These are phyloP conservation scores for Limonius californicus DNA, from an alignment of 1,140 invertebrate genomes.

Conservation along the genomic window DNA sequence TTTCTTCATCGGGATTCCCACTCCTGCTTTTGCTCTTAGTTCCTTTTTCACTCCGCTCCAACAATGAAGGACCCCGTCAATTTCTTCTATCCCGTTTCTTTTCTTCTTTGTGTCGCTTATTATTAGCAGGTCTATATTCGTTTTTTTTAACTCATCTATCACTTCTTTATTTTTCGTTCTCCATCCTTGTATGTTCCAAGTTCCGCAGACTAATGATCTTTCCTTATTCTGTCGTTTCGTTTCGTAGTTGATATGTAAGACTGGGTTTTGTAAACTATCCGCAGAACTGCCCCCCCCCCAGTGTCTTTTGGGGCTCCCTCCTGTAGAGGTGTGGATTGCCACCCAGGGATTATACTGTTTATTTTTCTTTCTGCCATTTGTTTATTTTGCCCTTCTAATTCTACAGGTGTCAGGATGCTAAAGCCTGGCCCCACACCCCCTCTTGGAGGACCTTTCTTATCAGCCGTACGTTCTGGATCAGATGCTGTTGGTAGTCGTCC, in stretches of 20 bases:
- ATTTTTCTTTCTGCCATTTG: not conserved
- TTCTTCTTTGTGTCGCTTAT: not conserved
- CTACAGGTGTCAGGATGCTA: too few relatives aligned
- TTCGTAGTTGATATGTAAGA: not conserved
- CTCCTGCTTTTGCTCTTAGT: not conserved
- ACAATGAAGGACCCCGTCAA: not conserved
- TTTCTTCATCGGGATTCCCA: not conserved
- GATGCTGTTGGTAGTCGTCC: too few relatives aligned
- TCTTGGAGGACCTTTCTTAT: too few relatives aligned
- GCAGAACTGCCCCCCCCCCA: not conserved
- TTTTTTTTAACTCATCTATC: not conserved
- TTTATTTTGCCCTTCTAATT: too few relatives aligned
- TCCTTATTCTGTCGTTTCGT: not conserved
- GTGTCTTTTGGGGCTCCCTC: not conserved
- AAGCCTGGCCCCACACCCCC: too few relatives aligned
- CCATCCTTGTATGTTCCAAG: not conserved
- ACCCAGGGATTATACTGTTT: not conserved
- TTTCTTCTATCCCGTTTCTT: not conserved
- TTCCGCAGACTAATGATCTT: not conserved
- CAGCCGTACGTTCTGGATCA: too few relatives aligned
- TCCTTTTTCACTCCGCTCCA: not conserved
- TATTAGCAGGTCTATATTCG: not conserved
- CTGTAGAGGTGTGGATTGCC: not conserved
- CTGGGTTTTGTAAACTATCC: not conserved
- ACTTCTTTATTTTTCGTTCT: not conserved